Evolutionary conservation across 1,140 invertebrate genomes (phyloP), one percentile per base, ranked within the genome.

Genomic region (Drosophila equinoxialis): DNA sequence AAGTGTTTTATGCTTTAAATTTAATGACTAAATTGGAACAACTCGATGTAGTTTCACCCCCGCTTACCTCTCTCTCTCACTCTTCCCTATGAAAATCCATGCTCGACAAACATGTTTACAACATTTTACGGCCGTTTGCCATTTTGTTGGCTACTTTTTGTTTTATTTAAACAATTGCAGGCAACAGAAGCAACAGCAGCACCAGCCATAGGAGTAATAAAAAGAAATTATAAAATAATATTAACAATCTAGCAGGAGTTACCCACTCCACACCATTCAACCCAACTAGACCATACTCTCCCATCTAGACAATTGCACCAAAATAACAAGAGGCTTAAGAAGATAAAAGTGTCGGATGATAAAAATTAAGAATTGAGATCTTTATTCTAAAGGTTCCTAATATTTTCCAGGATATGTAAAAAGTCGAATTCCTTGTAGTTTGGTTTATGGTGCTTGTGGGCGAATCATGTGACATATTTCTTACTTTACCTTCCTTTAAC

Each of bases 211-310:
- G 51, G 48, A 62, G 74, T 71, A 77, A 86, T 86, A 87, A 82
- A 82, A 87, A 68, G 83, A 86, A 86, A 89, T 86, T 86, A 87
- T 86, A 89, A 80, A 89, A 89, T 87, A 79, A 86, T 86, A 87
- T 85, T 76, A 86, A 82, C 82, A 75, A 79, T 79, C 83, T 61
- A 62, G 79, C 71, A 79, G 67, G 37, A 65, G 57, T 17, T 71
- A 79, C 72, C 71, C 68, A 85, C 69, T 42, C 70, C 77, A 45
- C n/a, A 42, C 71, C 55, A 41, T 65, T 65, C 59, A 0, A 6
- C 79, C 76, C 81, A 81, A 71, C n/a, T n/a, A n/a, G n/a, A n/a
- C n/a, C n/a, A 87, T 68, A 76, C 63, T 76, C 59, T 30, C 26
- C 45, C 45, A 51, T 51, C 17, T 48, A 10, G 17, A 8, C 17